Conservation (phyloP, 2,797 vertebrate genomes). For the Esox masquinongy region DNA sequence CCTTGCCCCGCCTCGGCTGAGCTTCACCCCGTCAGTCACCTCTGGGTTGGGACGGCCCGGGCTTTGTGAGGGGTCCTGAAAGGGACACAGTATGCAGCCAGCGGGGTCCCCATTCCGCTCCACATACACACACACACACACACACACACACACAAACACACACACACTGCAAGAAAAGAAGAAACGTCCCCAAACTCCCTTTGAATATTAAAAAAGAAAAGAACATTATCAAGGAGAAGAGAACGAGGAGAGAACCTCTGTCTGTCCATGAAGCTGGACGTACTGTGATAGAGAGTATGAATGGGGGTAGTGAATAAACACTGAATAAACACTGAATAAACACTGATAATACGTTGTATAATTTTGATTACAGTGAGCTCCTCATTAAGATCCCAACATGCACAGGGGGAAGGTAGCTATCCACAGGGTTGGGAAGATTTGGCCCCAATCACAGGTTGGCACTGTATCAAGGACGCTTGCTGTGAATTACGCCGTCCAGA, state of each 20-base stretch:
- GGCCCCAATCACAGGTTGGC: slow-evolving; percentile 38
- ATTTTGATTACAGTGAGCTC: slow-evolving; percentile 37
- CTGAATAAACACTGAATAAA: slow-evolving; percentile 57
- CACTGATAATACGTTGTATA: slow-evolving; percentile 53
- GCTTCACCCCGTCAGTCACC: slow-evolving; percentile 70
- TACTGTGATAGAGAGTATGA: slow-evolving; percentile 7
- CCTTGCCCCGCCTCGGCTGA: slow-evolving; percentile 51
- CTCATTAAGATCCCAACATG: slow-evolving; percentile 65
- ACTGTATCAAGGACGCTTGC: slow-evolving; percentile 42
- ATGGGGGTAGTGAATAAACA: slow-evolving; percentile 58
- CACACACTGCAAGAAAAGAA: slow-evolving; percentile 26
- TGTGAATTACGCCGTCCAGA: slow-evolving; percentile 32
- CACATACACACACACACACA: slow-evolving; percentile 11
- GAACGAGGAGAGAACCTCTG: slow-evolving; percentile 42
- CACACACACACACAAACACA: slow-evolving; percentile 9
- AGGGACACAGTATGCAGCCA: slow-evolving; percentile 69
- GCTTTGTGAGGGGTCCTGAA: slow-evolving; percentile 77
- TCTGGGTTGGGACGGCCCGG: slow-evolving; percentile 65
- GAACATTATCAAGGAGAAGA: slow-evolving; percentile 30
- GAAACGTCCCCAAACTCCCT: slow-evolving; percentile 63
- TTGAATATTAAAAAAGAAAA: slow-evolving; percentile 71
- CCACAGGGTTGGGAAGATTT: slow-evolving; percentile 52
- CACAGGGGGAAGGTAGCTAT: slow-evolving; percentile 36
- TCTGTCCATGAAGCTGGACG: slow-evolving; percentile 45
- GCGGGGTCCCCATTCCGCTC: slow-evolving; percentile 52